Conservation (phyloP, 2,797 vertebrate genomes). For the Vespertilio murinus region DNA sequence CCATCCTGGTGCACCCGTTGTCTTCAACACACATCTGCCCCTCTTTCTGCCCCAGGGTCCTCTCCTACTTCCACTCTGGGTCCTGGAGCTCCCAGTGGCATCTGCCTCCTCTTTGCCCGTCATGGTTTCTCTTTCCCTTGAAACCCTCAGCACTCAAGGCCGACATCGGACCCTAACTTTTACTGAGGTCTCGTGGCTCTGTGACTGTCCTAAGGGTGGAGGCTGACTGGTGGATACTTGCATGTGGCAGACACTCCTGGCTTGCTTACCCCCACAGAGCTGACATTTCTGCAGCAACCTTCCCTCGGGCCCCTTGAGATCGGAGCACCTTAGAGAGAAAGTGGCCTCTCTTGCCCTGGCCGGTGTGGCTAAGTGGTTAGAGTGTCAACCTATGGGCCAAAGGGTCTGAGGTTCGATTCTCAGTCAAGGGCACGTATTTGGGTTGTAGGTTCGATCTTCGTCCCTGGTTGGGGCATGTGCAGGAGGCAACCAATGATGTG, state of each 20-base stretch:
- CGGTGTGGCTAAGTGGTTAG: too few relatives aligned
- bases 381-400: too few relatives aligned
- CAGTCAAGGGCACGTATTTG: too few relatives aligned
- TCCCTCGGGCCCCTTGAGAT: neutral
- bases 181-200: neutral
- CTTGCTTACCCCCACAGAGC: neutral
- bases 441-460: too few relatives aligned
- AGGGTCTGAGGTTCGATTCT: too few relatives aligned
- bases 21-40: accelerated
- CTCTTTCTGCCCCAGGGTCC: neutral
- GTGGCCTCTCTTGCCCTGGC: too few relatives aligned
- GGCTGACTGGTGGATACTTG: neutral
- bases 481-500: too few relatives aligned
- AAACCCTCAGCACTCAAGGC: neutral
- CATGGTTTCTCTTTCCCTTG: neutral
- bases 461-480: too few relatives aligned
- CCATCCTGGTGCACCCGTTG: neutral
- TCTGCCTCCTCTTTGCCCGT: neutral
- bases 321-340: neutral
- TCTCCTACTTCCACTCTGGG: neutral
- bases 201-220: neutral
- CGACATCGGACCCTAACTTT: neutral
- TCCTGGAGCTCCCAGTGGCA: neutral
- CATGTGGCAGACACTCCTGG: neutral
- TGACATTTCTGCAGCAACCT: neutral